Evolutionary conservation across 2,888 invertebrate genomes (phyloP).

Genomic region (Agriopis aurantiaria): DNA sequence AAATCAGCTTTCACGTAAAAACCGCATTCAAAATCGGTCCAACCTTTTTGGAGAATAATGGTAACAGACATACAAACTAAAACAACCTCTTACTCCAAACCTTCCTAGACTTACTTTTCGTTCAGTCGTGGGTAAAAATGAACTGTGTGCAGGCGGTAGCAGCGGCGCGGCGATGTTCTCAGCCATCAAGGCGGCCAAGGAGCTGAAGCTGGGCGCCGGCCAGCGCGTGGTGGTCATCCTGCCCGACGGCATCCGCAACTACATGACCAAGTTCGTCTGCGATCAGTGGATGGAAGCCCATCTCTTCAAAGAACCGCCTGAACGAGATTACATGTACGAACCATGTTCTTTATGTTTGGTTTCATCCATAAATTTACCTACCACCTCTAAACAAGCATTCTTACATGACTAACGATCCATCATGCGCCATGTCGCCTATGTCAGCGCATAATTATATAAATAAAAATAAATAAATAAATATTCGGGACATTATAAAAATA

Average conservation of each 20-base stretch:
- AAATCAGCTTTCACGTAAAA: too few relatives aligned
- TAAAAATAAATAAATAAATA: too few relatives aligned
- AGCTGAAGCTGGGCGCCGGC: constrained; percentile 90
- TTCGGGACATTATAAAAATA: too few relatives aligned
- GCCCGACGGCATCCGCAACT: constrained; percentile 97
- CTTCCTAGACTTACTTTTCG: too few relatives aligned
- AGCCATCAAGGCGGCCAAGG: constrained; percentile 90
- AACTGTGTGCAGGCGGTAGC: constrained; percentile 90
- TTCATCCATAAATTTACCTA: neutral
- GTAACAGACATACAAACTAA: too few relatives aligned
- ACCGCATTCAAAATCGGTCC: too few relatives aligned
- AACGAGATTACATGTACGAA: constrained; percentile 58
- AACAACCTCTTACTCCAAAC: too few relatives aligned
- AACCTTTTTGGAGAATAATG: too few relatives aligned
- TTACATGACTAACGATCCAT: neutral
- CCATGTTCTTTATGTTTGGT: too few relatives aligned
- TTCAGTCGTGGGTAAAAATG: too few relatives aligned
- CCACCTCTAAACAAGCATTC: neutral
- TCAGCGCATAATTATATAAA: too few relatives aligned
- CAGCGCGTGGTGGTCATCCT: constrained; percentile 92
- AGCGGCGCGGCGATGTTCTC: constrained; percentile 92
- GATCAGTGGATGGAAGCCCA: constrained; percentile 97
- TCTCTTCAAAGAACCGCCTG: constrained; percentile 80
- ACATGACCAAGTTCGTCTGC: constrained; percentile 97
- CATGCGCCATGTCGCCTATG: too few relatives aligned